Evolutionary conservation across 2,888 invertebrate genomes (phyloP).

Genomic region (Hanleya hanleyi): DNA sequence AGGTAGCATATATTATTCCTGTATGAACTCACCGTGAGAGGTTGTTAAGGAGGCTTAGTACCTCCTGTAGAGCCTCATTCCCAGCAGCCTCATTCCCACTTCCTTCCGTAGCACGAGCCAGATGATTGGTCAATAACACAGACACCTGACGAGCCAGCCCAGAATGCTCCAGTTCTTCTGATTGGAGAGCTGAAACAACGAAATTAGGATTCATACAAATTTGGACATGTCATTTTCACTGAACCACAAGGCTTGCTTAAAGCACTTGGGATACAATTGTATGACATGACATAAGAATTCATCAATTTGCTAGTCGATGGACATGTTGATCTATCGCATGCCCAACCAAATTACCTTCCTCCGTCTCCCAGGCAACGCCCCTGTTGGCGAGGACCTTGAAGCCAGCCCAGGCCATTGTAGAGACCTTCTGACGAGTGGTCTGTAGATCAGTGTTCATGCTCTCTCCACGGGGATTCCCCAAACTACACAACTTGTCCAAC

Average conservation of each 20-base stretch:
- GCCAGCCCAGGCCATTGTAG: conserved; percentile 74
- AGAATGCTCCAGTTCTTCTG: conserved; percentile 69
- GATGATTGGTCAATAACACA: conserved; percentile 70
- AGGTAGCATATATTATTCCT: too few relatives aligned
- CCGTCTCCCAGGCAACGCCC: conserved; percentile 73
- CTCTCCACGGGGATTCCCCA: conserved; percentile 62
- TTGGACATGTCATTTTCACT: too few relatives aligned
- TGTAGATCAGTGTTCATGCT: conserved; percentile 54
- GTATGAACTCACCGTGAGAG: conserved; percentile 55
- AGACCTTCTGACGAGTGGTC: conserved; percentile 66
- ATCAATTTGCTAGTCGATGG: too few relatives aligned
- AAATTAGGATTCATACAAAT: too few relatives aligned
- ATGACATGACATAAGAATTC: too few relatives aligned
- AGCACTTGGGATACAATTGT: too few relatives aligned
- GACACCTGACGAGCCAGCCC: conserved; percentile 73
- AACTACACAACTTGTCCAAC: conserved; percentile 71
- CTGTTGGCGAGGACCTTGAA: conserved; percentile 73
- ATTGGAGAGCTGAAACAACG: too few relatives aligned
- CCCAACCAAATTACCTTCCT: conserved; percentile 61
- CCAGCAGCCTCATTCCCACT: conserved; percentile 69
- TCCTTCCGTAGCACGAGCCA: conserved; percentile 72
- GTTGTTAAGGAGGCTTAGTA: conserved; percentile 70
- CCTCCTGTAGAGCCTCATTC: conserved; percentile 73
- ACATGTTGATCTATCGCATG: too few relatives aligned
- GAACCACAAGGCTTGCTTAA: too few relatives aligned